These are phyloP conservation scores for Ophonus ardosiacus DNA, from an alignment of 2,888 invertebrate species.

Conservation along the genomic window DNA sequence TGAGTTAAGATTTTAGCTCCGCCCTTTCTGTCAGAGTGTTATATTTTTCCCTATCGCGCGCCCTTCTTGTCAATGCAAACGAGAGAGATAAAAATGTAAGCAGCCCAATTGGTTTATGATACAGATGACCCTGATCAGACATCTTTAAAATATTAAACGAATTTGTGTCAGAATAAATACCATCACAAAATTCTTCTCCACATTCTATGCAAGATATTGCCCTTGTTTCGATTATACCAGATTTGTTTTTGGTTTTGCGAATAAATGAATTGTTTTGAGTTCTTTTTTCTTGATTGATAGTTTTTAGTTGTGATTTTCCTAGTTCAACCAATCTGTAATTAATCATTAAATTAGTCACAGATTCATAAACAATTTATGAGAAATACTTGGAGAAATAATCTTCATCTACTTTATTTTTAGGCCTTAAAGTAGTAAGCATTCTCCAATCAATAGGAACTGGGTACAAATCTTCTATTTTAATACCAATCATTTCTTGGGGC, in stretches of 20 bases:
- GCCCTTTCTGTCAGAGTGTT: background rate
- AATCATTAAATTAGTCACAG: background rate
- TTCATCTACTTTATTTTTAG: constrained; percentile 90
- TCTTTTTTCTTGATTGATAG: constrained; percentile 84
- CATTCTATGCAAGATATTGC: constrained; percentile 88
- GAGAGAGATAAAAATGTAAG: too few relatives aligned
- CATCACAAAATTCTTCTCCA: constrained; percentile 91
- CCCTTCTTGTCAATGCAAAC: too few relatives aligned
- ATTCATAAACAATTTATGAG: background rate
- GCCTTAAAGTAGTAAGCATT: constrained; percentile 92
- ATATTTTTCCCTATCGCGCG: too few relatives aligned
- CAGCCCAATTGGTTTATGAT: too few relatives aligned
- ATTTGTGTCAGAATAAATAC: constrained; percentile 74
- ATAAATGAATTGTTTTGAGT: constrained; percentile 82
- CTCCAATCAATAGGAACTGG: constrained; percentile 94
- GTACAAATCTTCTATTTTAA: constrained; percentile 87
- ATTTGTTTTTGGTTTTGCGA: constrained; percentile 88
- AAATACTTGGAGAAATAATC: constrained; percentile 88
- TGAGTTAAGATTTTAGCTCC: too few relatives aligned
- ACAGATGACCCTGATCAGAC: too few relatives aligned
- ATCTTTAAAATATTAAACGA: too few relatives aligned
- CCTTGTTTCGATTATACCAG: constrained; percentile 88
- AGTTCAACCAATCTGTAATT: constrained; percentile 85
- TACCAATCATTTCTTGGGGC: constrained; percentile 87
- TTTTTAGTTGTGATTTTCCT: constrained; percentile 87